A percentile compares a stretch with the other conserved stretches of the same genome.
Conservation (phyloP, 2,113 vertebrate genomes). For the Oryctolagus cuniculus region mOryCun1.1 NC_091433.1:131445501-131446000, state of each 20-base stretch:
- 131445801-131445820: slow-evolving; percentile 86
- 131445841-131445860: slow-evolving; percentile 88
- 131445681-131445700: slow-evolving; percentile 10
- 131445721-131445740: slow-evolving; percentile 83
- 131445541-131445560: not conserved
- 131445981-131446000: not conserved
- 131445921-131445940: not conserved
- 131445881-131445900: slow-evolving; percentile 33
- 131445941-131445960: slow-evolving; percentile 41
- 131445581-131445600: not conserved
- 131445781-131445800: slow-evolving; percentile 84
- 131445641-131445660: not conserved
- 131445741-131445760: slow-evolving; percentile 85
- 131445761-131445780: slow-evolving; percentile 85
- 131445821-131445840: slow-evolving; percentile 88
- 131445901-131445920: not conserved
- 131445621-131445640: slow-evolving; percentile 7
- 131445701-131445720: not conserved
- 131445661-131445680: slow-evolving; percentile 10
- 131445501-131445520: not conserved
- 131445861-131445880: not conserved
- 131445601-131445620: slow-evolving; percentile 15
- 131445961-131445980: slow-evolving; percentile 10
- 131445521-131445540: not conserved
- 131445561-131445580: not conserved